Percentiles rank a stretch among this genome's conserved stretches.
Evolutionary conservation across 2,888 invertebrate genomes (phyloP).

Genomic region (Ariolimax columbianus): DNA sequence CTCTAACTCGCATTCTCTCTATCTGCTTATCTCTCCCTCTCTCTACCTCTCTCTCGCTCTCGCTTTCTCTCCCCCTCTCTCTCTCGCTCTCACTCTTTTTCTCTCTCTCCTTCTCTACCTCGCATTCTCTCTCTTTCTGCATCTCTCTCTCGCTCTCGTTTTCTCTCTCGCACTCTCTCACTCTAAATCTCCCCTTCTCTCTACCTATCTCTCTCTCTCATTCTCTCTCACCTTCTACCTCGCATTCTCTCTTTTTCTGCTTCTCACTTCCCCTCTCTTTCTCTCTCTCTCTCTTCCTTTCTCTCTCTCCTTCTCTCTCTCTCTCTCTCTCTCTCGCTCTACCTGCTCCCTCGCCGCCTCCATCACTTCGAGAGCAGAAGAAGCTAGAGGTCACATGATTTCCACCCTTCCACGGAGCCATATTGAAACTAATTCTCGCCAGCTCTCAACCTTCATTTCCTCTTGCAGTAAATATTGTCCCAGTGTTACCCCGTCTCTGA

Average conservation of each 20-base stretch:
- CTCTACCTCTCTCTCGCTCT: too few relatives aligned
- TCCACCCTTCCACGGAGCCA: background rate
- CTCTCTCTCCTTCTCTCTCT: background rate
- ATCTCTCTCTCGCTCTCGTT: background rate
- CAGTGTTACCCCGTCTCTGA: background rate
- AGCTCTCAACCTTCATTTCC: slow-evolving; percentile 31
- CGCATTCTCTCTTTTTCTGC: too few relatives aligned
- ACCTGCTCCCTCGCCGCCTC: background rate
- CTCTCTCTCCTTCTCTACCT: background rate
- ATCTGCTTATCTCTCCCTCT: background rate
- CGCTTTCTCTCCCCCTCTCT: too few relatives aligned
- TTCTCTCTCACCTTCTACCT: slow-evolving; percentile 6
- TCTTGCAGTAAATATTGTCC: slow-evolving; percentile 22
- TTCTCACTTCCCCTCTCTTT: background rate
- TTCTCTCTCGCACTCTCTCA: background rate
- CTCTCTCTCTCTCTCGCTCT: background rate
- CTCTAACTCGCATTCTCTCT: too few relatives aligned
- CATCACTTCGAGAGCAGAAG: background rate
- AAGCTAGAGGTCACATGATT: background rate
- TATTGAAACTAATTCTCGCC: slow-evolving; percentile 42
- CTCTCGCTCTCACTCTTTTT: too few relatives aligned
- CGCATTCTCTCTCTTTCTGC: background rate
- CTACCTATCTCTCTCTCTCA: background rate
- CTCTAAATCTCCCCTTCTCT: too few relatives aligned
- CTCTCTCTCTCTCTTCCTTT: background rate